phyloP scores from a whole-genome alignment of 2,113 vertebrate genomes.

The Channa maculata region DNA sequence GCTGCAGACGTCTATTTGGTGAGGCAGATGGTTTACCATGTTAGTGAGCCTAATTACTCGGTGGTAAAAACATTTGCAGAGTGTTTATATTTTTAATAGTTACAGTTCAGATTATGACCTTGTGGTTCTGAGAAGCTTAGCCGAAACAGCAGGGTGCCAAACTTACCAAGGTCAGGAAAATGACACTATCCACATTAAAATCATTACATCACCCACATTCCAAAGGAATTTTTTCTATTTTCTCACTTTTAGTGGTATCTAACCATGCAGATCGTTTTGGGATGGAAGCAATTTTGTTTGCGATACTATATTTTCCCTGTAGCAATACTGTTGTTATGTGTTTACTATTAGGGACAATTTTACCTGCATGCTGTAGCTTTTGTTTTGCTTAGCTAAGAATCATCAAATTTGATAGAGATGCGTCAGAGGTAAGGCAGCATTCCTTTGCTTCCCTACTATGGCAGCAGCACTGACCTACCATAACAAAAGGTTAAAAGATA shows the following conservation, averaged over 20 bases:
- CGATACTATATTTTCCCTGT: too few species aligned
- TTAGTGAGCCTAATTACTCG: slow-evolving; percentile 29
- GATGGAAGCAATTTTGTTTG: background rate
- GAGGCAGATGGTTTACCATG: slow-evolving; percentile 48
- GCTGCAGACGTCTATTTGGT: slow-evolving; percentile 16
- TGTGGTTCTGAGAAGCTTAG: slow-evolving; percentile 1
- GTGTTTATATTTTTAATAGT: slow-evolving; percentile 32
- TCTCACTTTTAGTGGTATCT: background rate
- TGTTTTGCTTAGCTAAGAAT: too few species aligned
- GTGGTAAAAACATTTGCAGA: slow-evolving; percentile 28
- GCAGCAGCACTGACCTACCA: too few species aligned
- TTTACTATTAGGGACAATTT: too few species aligned
- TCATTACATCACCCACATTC: background rate
- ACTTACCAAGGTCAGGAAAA: slow-evolving; percentile 3
- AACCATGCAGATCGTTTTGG: background rate
- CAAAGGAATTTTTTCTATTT: background rate
- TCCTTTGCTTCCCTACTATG: too few species aligned
- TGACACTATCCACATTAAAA: background rate
- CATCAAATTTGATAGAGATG: too few species aligned
- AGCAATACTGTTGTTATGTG: too few species aligned
- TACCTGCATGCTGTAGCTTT: too few species aligned
- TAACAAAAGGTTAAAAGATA: too few species aligned
- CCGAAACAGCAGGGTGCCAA: background rate
- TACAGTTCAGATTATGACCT: slow-evolving; percentile 20
- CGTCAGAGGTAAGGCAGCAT: too few species aligned